phyloP scores from a whole-genome alignment of 92 coral and sea anemone genomes.

The Porites cylindrica region DNA sequence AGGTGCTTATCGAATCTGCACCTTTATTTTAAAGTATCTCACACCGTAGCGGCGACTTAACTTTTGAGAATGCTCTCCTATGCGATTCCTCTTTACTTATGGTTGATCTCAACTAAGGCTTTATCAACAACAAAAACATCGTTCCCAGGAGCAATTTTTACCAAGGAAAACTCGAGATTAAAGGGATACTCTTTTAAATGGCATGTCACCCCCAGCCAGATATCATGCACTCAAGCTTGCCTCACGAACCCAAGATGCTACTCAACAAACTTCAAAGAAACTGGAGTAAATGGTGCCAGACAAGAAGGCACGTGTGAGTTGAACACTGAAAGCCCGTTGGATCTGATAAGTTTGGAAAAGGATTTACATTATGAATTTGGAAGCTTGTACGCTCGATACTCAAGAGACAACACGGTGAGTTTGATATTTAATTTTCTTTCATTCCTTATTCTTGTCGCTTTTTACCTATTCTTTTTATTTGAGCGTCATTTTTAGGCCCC shows the following conservation, averaged over 20 bases:
- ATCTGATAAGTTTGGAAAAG: neutral
- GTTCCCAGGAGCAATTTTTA: conserved; percentile 29
- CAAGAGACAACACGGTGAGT: conserved; percentile 1
- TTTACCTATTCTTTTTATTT: neutral
- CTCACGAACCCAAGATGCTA: conserved; percentile 9
- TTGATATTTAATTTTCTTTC: no score
- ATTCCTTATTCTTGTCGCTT: neutral
- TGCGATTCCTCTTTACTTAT: neutral
- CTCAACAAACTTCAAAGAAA: conserved; percentile 49
- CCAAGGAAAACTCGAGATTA: conserved; percentile 21
- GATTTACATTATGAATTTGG: conserved; percentile 16
- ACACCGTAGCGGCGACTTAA: no score
- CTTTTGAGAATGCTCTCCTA: no score
- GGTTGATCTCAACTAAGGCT: neutral
- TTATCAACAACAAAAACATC: neutral
- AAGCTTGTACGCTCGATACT: conserved; percentile 7
- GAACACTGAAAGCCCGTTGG: conserved; percentile 10
- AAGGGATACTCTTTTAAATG: conserved; percentile 17
- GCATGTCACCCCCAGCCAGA: conserved; percentile 22
- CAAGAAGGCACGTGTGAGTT: conserved; percentile 31
- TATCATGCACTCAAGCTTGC: conserved; percentile 37
- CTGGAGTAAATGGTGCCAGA: neutral
- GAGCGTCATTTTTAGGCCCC: no score
- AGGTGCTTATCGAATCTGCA: neutral
- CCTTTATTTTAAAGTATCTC: no score